Conservation (phyloP, 2,888 invertebrate genomes). For the Brachyptera putata region DNA sequence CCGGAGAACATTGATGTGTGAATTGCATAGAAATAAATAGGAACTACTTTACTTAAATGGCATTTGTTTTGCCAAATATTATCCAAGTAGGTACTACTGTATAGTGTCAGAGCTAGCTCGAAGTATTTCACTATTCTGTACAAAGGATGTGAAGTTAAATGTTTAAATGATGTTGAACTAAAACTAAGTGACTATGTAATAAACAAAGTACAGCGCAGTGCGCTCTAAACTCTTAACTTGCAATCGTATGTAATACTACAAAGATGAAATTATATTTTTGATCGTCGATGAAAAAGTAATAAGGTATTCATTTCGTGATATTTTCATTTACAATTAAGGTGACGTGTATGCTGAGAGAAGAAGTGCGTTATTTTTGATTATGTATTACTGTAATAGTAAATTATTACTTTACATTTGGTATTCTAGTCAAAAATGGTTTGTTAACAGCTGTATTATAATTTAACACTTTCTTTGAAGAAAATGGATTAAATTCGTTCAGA, state of each 20-base stretch:
- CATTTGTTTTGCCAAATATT: neutral
- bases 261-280: neutral
- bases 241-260: neutral
- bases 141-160: neutral
- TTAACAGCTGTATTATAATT: constrained; percentile 6
- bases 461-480: constrained; percentile 3
- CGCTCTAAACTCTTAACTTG: too few relatives aligned
- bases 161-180: neutral
- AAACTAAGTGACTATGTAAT: too few relatives aligned
- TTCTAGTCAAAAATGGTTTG: constrained; percentile 8
- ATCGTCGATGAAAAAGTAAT: constrained; percentile 3
- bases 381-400: neutral
- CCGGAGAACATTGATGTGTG: neutral
- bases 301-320: neutral
- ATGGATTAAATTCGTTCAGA: too few relatives aligned
- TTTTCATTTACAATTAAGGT: too few relatives aligned
- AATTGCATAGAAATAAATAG: neutral
- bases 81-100: too few relatives aligned
- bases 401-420: neutral
- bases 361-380: neutral
- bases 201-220: too few relatives aligned
- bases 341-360: neutral
- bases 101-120: neutral
- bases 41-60: neutral
- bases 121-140: neutral